A percentile compares a stretch with the other conserved stretches of the same genome.
phyloP scores from a whole-genome alignment of 2,113 vertebrate genomes.

The Microtus montanus region DNA sequence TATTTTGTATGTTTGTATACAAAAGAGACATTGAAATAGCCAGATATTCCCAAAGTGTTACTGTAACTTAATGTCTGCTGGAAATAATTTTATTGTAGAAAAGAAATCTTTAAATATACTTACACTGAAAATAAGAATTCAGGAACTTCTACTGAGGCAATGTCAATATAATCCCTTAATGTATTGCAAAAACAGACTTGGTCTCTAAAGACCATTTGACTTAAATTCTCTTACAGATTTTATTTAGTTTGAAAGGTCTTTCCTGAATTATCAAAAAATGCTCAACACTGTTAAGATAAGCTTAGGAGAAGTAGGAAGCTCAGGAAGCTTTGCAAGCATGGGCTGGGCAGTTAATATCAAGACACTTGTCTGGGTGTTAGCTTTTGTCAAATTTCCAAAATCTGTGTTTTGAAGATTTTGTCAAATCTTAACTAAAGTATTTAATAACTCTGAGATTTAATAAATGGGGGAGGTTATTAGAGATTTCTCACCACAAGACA shows the following conservation, averaged over 20 bases:
- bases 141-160: constrained; percentile 4
- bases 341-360: background rate
- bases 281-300: background rate
- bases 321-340: background rate
- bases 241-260: constrained; percentile 10
- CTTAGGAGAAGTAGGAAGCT: constrained; percentile 26
- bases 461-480: background rate
- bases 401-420: constrained; percentile 4
- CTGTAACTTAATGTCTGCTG: background rate
- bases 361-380: background rate
- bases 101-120: background rate
- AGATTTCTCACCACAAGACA: constrained; percentile 3
- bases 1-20: background rate
- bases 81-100: constrained; percentile 22
- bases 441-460: background rate
- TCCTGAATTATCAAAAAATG: constrained; percentile 36
- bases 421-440: background rate
- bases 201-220: background rate
- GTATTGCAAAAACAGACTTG: constrained; percentile 8
- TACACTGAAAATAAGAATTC: background rate
- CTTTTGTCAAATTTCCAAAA: background rate
- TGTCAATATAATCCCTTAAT: background rate
- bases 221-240: constrained; percentile 1
- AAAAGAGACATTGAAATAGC: background rate
- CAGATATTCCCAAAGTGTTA: constrained; percentile 20